Percentiles rank a stretch among this genome's conserved stretches.
phyloP scores from a whole-genome alignment of 2,888 invertebrate genomes.

The Notodonta dromedarius region DNA sequence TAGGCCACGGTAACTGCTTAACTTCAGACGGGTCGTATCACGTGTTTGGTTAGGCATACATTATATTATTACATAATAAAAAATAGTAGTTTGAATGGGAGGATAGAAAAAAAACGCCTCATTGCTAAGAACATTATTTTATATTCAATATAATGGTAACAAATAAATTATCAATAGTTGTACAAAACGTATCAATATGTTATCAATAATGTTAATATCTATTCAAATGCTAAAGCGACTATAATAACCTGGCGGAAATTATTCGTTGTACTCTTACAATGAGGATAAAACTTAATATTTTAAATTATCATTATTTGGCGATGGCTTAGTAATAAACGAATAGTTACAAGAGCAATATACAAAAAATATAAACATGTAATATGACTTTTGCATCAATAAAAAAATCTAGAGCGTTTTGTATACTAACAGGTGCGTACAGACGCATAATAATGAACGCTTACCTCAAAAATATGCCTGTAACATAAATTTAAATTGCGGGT shows the following conservation, averaged over 20 bases:
- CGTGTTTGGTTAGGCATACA: no score
- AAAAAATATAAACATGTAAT: no score
- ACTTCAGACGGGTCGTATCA: no score
- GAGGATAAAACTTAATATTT: constrained; percentile 3
- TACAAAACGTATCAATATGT: constrained; percentile 12
- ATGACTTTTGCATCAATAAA: no score
- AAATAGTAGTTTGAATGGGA: not conserved
- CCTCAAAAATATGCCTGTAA: no score
- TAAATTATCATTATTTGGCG: not conserved
- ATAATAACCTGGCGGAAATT: constrained; percentile 25
- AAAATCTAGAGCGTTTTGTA: no score
- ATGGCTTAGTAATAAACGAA: not conserved
- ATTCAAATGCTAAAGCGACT: constrained; percentile 44
- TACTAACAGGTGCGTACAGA: no score
- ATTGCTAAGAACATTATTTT: constrained; percentile 11
- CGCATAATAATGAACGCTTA: no score
- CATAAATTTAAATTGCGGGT: no score
- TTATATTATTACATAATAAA: no score
- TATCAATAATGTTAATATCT: constrained; percentile 33
- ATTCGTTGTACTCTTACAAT: constrained; percentile 12
- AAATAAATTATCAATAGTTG: constrained; percentile 46
- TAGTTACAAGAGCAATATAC: no score
- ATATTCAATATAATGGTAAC: constrained; percentile 32
- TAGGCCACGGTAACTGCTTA: no score
- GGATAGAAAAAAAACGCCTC: constrained; percentile 9